These are phyloP conservation scores for Danaus melanippus DNA, from an alignment of 1,140 invertebrate species.

Conservation along the genomic window DNA sequence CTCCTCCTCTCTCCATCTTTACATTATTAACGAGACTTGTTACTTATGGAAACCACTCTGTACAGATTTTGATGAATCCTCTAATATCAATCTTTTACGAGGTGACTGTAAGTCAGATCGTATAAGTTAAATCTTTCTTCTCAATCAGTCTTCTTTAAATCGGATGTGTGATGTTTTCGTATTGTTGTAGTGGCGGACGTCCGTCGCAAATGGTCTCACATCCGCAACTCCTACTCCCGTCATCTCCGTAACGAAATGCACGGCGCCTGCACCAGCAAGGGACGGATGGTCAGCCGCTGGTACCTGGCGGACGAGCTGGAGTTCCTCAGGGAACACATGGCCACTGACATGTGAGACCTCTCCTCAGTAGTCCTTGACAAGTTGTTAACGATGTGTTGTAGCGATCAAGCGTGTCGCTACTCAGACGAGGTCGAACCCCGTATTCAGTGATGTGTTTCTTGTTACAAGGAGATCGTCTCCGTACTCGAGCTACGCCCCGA, in stretches of 20 bases:
- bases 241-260: constrained; percentile 64
- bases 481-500: constrained; percentile 26
- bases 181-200: constrained; percentile 45
- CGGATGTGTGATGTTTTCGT: background rate
- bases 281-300: constrained; percentile 55
- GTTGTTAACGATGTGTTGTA: no score
- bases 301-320: constrained; percentile 62
- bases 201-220: constrained; percentile 63
- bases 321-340: constrained; percentile 62
- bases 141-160: no score
- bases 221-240: constrained; percentile 65
- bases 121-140: no score
- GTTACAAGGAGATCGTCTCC: constrained; percentile 36
- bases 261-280: constrained; percentile 56
- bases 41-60: no score
- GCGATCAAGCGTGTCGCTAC: no score
- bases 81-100: no score
- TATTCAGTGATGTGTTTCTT: constrained; percentile 12
- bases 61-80: no score
- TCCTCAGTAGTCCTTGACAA: no score
- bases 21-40: no score
- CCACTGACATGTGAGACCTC: constrained; percentile 46
- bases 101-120: no score
- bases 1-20: no score
- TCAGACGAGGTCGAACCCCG: no score